Base-by-base conservation (phyloP, 2,888 invertebrate species). In the Nephrotoma flavescens region DNA sequence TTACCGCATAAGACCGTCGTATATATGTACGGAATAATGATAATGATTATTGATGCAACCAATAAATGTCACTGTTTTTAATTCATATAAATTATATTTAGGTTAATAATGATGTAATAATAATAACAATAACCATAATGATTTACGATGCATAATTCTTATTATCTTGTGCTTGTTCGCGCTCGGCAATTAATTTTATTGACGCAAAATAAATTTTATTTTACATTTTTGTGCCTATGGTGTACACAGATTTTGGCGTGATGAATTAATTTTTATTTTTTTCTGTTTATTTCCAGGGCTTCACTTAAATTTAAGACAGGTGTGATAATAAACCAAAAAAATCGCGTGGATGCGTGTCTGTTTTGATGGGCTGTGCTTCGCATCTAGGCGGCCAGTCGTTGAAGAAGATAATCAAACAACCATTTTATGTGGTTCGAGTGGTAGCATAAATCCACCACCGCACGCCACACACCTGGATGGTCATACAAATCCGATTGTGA, bases 331-430 rank as follows among this genome's bases (percentile, higher is more conserved):
- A 57, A 52, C 41, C 41, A 86, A 88, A 90, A 91, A 91, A 93
- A 92, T 93, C 94, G 94, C 94, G 94, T 95, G 94, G 95, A 96
- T 96, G 96, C 96, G 96, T 94, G 95, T 96, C 94, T 96, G 96
- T 93, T 96, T 96, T 93, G 96, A 96, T 93, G 95, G 95, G 93
- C 94, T 95, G 93, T 96, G 96, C 95, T 96, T 96, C 95, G 95
- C 96, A 94, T 96, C 96, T 94, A 94, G 94, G 95, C 95, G 95
- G 93, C 95, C 95, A 91, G 94, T 94, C 93, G 94, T 94, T 94
- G 95, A 93, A 94, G 95, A 95, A 94, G 95, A 95, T 94, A 94
- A 94, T 31, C 86, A 86, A 42, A 71, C 71, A 19, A 86, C 86
- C 6, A 57, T 86, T 41, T 52, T 86, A n/a, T 86, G 57, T 44